Conservation (phyloP, 2,888 invertebrate genomes). For the Cryptocheilus praepositus region DNA sequence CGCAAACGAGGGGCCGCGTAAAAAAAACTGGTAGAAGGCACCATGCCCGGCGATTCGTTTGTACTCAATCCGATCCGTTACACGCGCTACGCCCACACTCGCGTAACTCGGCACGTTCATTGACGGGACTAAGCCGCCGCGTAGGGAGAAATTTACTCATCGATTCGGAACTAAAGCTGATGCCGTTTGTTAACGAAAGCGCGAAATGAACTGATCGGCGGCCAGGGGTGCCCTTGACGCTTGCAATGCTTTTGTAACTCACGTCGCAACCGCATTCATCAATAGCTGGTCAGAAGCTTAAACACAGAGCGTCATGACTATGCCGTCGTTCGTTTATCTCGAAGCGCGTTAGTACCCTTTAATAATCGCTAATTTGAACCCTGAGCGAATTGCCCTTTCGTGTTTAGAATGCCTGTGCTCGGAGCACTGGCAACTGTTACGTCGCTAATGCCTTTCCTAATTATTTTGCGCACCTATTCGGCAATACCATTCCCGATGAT, state of each 20-base stretch:
- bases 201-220: slow-evolving; percentile 30
- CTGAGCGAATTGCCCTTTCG: too few species aligned
- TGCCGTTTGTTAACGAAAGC: slow-evolving; percentile 39
- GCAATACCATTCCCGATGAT: too few species aligned
- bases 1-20: slow-evolving; percentile 7
- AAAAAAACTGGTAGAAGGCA: background rate
- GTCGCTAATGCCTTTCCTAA: too few species aligned
- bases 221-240: slow-evolving; percentile 6
- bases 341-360: too few species aligned
- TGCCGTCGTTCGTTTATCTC: too few species aligned
- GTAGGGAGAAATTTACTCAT: slow-evolving; percentile 30
- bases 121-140: slow-evolving; percentile 10
- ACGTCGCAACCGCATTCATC: slow-evolving; percentile 29
- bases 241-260: background rate
- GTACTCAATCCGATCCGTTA: slow-evolving; percentile 7
- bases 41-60: slow-evolving; percentile 22
- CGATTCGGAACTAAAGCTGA: slow-evolving; percentile 24
- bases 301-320: too few species aligned
- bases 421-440: too few species aligned
- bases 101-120: slow-evolving; percentile 17
- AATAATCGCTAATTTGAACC: too few species aligned
- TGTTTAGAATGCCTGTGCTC: too few species aligned
- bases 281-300: background rate
- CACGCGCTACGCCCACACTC: background rate
- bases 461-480: too few species aligned